Percentiles rank a stretch among this genome's conserved stretches.
Evolutionary conservation across 2,113 vertebrate genomes (phyloP).

Genomic region (Glaucomys volans): DNA sequence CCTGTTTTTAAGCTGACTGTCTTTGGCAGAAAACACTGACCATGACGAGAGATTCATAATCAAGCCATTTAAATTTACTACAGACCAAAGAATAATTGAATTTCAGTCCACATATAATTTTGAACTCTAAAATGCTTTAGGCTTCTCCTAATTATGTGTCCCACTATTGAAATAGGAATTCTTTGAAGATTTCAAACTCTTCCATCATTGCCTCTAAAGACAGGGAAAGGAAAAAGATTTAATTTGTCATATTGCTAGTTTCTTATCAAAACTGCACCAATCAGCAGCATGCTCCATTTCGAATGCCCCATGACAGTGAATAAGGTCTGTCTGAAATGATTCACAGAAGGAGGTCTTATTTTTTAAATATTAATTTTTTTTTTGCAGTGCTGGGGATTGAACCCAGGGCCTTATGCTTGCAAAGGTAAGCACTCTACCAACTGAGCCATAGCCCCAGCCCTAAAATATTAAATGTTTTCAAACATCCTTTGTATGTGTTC

Average conservation of each 20-base stretch:
- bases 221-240: not conserved
- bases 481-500: not conserved
- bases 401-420: too few relatives aligned
- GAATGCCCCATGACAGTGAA: not conserved
- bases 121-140: slow-evolving; percentile 57
- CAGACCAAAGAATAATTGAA: slow-evolving; percentile 51
- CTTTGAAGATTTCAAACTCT: slow-evolving; percentile 28
- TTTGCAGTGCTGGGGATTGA: too few relatives aligned
- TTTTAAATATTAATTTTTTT: not conserved
- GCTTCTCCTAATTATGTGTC: slow-evolving; percentile 50
- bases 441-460: too few relatives aligned
- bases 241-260: not conserved
- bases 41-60: slow-evolving; percentile 58
- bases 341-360: not conserved
- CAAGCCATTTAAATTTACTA: slow-evolving; percentile 64
- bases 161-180: not conserved
- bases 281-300: not conserved
- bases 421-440: too few relatives aligned
- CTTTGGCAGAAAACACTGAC: slow-evolving; percentile 34
- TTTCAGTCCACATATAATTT: slow-evolving; percentile 34
- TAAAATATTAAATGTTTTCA: not conserved
- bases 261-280: not conserved
- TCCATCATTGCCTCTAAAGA: slow-evolving; percentile 11
- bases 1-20: slow-evolving; percentile 29
- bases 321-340: not conserved